A percentile compares a stretch with the other conserved stretches of the same genome.
phyloP scores from a whole-genome alignment of 2,797 vertebrate genomes.

The Yasuhikotakia modesta region DNA sequence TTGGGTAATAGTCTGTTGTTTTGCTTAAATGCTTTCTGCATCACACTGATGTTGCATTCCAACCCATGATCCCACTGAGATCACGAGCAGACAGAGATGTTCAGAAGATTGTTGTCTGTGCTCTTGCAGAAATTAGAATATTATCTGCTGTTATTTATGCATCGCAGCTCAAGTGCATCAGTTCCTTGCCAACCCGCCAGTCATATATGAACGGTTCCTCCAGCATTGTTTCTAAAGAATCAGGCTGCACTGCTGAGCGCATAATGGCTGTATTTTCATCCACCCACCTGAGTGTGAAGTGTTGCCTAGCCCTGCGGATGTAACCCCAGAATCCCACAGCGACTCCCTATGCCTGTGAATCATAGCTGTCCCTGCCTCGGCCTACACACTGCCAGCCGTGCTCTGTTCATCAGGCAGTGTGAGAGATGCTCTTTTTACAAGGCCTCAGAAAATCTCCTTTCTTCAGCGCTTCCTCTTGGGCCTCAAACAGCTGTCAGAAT shows the following conservation, averaged over 20 bases:
- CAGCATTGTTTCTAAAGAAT: conserved; percentile 17
- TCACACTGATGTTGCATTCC: conserved; percentile 3
- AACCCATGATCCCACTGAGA: conserved; percentile 10
- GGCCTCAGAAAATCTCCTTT: background rate
- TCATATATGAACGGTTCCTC: background rate
- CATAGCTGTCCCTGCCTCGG: conserved; percentile 46
- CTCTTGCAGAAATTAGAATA: conserved; percentile 16
- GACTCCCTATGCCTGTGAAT: conserved; percentile 51
- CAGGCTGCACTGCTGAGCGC: conserved; percentile 18
- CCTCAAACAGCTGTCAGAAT: conserved; percentile 22
- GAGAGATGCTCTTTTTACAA: conserved; percentile 32
- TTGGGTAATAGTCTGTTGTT: background rate
- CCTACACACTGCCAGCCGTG: conserved; percentile 46
- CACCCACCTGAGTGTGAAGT: conserved; percentile 50
- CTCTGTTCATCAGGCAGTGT: conserved; percentile 48
- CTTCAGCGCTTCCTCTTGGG: background rate
- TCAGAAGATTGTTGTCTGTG: conserved; percentile 14
- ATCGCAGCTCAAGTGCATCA: conserved; percentile 13
- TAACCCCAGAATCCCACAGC: conserved; percentile 49
- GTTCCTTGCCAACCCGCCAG: background rate
- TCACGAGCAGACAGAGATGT: background rate
- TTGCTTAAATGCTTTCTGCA: conserved; percentile 10
- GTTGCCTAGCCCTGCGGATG: conserved; percentile 49
- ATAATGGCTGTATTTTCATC: conserved; percentile 46
- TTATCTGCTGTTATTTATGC: conserved; percentile 38